Base-by-base conservation (phyloP, 2,888 invertebrate genomes). In the Danaus chrysippus region DNA sequence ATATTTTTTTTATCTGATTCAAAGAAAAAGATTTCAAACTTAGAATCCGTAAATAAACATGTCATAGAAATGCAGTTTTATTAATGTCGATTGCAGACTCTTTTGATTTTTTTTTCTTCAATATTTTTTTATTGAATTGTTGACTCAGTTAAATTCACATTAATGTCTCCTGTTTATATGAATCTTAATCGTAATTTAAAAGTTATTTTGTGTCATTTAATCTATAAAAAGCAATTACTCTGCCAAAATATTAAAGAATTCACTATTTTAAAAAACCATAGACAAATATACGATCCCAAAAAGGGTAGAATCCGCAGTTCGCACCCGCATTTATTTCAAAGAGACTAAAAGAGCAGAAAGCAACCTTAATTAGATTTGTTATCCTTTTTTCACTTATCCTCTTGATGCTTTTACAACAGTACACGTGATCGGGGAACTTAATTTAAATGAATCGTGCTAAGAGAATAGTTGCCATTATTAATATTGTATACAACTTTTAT, bases 321-420 rank as follows among this genome's bases (percentile, higher is more conserved):
- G 53, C 57, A 49, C 23, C 19, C 59, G 54, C 57, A 49, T 55
- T 58, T 59, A 61, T 70, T 70, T 64, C 63, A 68, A 68, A 71
- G 63, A 65, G 56, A 64, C 64, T 66, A 52, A 68, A 70, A 69
- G 69, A 73, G 70, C 61, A 68, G 64, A 73, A 73, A 72, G 69
- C 64, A 71, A 61, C 70, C 73, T 64, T 81, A 83, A 84, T 80
- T 78, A 70, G 72, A 82, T 84, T 83, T 71, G 70, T 75, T 77
- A 72, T 70, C 76, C 72, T 75, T 74, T 71, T 72, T 43, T 43
- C n/a, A 43, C 43, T 43, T 43, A 43, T 43, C n/a, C 70, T 70
- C 64, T 68, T 69, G 78, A 77, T 75, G 78, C 76, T 72, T 74
- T 76, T 75, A 75, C 71, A 77, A 79, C 64, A 62, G 10, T 49